Conservation (phyloP, 2,113 vertebrate genomes). For the Siniperca knerii region DNA sequence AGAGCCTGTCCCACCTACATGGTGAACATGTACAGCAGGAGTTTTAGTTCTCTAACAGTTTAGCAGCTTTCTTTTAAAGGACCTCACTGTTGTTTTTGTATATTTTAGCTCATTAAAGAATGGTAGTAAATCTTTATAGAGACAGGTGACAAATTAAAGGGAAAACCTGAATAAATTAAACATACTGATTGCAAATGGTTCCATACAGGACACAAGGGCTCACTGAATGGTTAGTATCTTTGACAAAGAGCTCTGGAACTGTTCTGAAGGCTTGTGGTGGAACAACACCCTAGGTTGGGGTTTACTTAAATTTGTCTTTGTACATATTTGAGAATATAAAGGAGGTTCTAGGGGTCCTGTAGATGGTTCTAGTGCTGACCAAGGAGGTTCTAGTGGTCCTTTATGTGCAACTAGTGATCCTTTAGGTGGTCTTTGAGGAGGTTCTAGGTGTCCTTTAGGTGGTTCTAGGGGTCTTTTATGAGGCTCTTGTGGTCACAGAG, state of each 20-base stretch:
- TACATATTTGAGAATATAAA: too few relatives aligned
- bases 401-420: too few relatives aligned
- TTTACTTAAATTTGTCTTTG: too few relatives aligned
- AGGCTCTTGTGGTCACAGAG: too few relatives aligned
- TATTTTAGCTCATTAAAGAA: not conserved
- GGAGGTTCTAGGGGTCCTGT: too few relatives aligned
- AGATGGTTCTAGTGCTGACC: too few relatives aligned
- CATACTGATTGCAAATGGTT: not conserved
- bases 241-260: not conserved
- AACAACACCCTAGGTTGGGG: too few relatives aligned
- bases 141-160: not conserved
- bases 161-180: not conserved
- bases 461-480: too few relatives aligned
- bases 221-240: not conserved
- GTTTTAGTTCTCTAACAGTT: not conserved
- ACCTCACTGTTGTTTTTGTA: slow-evolving; percentile 9
- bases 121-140: not conserved
- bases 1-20: not conserved
- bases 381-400: too few relatives aligned
- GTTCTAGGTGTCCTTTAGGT: too few relatives aligned
- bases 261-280: too few relatives aligned
- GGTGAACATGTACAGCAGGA: not conserved
- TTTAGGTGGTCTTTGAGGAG: too few relatives aligned
- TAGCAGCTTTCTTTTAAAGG: slow-evolving; percentile 37
- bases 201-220: not conserved